phyloP scores from a whole-genome alignment of 2,888 invertebrate genomes.

The Dicranocentrus wangi region DNA sequence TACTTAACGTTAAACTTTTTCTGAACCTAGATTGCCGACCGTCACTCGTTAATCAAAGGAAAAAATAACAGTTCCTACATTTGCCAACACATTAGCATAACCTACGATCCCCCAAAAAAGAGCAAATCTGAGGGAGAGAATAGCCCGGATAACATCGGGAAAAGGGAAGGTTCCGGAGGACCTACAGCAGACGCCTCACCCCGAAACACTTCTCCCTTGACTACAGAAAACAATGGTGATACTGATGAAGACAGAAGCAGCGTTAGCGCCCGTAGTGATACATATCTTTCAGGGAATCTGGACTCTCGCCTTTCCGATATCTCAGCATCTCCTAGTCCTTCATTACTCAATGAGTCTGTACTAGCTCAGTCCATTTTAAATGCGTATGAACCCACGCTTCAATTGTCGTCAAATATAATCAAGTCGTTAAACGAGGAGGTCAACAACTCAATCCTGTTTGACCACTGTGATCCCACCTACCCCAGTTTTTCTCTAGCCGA shows the following conservation, averaged over 20 bases:
- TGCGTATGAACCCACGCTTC: conserved; percentile 3
- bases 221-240: neutral
- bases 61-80: conserved; percentile 68
- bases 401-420: neutral
- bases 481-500: neutral
- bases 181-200: neutral
- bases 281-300: conserved; percentile 1
- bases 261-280: neutral
- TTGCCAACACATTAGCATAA: conserved; percentile 69
- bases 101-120: conserved; percentile 34
- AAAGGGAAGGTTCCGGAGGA: neutral
- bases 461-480: neutral
- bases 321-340: conserved; percentile 17
- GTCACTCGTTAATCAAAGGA: conserved; percentile 68
- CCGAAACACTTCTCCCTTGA: neutral
- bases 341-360: conserved; percentile 15
- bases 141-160: neutral
- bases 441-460: too few species aligned
- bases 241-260: neutral
- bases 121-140: neutral
- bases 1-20: too few species aligned
- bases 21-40: conserved; percentile 72
- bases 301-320: conserved; percentile 6
- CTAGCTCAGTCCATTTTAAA: neutral
- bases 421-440: too few species aligned